phyloP scores from a whole-genome alignment of 1,140 invertebrate species.

The Homarus americanus region DNA sequence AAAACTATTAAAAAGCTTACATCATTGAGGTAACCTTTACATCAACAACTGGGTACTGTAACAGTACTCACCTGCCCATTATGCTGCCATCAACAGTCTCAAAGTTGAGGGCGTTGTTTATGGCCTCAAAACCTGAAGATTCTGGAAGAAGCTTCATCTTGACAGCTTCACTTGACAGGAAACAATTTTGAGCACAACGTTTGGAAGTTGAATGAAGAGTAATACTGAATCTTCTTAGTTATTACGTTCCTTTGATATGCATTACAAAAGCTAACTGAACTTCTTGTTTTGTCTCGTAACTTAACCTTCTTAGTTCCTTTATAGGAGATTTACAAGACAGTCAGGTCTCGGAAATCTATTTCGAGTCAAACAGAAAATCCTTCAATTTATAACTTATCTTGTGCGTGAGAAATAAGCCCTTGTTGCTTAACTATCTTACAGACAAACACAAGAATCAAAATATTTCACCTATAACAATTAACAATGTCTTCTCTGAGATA shows the following conservation, averaged over 20 bases:
- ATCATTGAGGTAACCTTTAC: no score
- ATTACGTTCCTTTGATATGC: not conserved
- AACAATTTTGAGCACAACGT: not conserved
- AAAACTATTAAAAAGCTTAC: no score
- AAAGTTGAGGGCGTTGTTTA: conserved; percentile 70
- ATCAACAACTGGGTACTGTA: no score
- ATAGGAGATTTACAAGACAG: not conserved
- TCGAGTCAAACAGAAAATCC: not conserved
- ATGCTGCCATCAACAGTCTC: conserved; percentile 71
- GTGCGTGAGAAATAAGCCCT: not conserved
- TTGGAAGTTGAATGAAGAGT: not conserved
- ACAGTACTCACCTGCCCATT: conserved; percentile 66
- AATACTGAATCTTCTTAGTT: not conserved
- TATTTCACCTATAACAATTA: not conserved
- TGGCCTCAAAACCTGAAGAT: conserved; percentile 70
- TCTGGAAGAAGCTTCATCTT: conserved; percentile 72
- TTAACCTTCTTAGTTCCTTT: not conserved
- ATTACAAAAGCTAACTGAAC: not conserved
- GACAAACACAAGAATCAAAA: not conserved
- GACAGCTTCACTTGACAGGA: not conserved
- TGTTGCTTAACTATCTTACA: not conserved
- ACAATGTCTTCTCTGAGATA: conserved; percentile 45
- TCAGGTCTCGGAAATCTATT: not conserved
- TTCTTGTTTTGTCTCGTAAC: not conserved
- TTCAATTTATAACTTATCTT: not conserved